Conservation (phyloP, 1,140 invertebrate species). For the Bicyclus anynana region DNA sequence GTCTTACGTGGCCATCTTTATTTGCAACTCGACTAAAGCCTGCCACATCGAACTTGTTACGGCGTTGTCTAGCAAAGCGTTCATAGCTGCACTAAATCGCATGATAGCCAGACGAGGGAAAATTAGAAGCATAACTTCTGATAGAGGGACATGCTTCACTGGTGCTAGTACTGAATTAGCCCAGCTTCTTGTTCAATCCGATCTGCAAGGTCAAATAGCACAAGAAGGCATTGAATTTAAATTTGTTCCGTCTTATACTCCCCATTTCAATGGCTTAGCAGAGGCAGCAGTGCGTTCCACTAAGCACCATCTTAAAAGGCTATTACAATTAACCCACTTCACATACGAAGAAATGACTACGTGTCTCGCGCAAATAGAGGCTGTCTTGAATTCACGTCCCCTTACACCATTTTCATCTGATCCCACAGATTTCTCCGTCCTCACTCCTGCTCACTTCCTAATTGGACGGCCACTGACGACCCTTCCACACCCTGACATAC, state of each 20-base stretch:
- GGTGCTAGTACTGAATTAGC: not conserved
- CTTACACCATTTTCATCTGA: conserved; percentile 30
- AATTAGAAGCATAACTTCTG: conserved; percentile 12
- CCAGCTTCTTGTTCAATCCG: not conserved
- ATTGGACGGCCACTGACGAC: conserved; percentile 34
- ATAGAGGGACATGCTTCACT: conserved; percentile 22
- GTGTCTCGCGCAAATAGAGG: conserved; percentile 39
- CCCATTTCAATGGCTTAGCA: conserved; percentile 36
- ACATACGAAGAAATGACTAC: conserved; percentile 54
- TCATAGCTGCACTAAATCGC: conserved; percentile 13
- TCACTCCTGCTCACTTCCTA: conserved; percentile 46
- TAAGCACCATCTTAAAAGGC: conserved; percentile 33
- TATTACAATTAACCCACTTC: conserved; percentile 21
- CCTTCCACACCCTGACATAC: conserved; percentile 21
- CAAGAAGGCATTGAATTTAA: conserved; percentile 1
- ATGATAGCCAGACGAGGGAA: conserved; percentile 27
- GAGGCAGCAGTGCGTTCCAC: conserved; percentile 37
- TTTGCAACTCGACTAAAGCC: conserved; percentile 24
- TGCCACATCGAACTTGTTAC: conserved; percentile 28
- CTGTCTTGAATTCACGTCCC: conserved; percentile 39
- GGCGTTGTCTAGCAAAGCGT: conserved; percentile 8
- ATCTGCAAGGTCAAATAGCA: not conserved
- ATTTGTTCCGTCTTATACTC: conserved; percentile 23
- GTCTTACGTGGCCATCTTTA: conserved; percentile 30
- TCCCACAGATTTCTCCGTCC: conserved; percentile 27